A percentile compares a stretch with the other conserved stretches of the same genome.
Conservation (phyloP, 2,797 vertebrate species). For the Phoxinus dragarum region DNA sequence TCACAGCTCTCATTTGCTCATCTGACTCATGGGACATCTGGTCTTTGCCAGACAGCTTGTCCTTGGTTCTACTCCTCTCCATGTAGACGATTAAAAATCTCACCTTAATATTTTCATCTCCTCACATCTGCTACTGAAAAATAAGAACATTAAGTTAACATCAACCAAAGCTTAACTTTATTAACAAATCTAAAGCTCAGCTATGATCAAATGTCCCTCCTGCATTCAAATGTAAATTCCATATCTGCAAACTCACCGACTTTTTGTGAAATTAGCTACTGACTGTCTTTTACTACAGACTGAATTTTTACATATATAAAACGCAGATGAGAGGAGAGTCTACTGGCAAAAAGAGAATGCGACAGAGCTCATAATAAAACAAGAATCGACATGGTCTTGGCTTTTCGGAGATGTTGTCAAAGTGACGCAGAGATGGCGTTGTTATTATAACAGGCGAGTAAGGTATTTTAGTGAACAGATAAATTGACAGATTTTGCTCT, state of each 20-base stretch:
- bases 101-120: constrained; percentile 9
- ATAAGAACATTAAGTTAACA: background rate
- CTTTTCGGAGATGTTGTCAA: background rate
- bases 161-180: background rate
- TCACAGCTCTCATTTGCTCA: constrained; percentile 52
- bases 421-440: background rate
- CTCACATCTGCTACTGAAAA: constrained; percentile 4
- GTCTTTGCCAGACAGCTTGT: constrained; percentile 66
- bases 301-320: too few relatives aligned
- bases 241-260: background rate
- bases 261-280: background rate
- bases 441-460: background rate
- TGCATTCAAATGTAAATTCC: background rate
- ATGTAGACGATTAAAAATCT: constrained; percentile 17
- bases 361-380: background rate
- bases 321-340: too few relatives aligned
- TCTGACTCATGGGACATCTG: constrained; percentile 73
- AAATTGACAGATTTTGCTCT: background rate
- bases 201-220: background rate
- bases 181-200: background rate
- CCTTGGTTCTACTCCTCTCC: constrained; percentile 47
- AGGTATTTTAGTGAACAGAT: background rate
- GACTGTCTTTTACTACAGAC: too few relatives aligned
- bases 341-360: too few relatives aligned
- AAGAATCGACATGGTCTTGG: background rate